A percentile compares a stretch with the other conserved stretches of the same genome.
Conservation (phyloP, 2,113 vertebrate genomes). For the Colaptes auratus region DNA sequence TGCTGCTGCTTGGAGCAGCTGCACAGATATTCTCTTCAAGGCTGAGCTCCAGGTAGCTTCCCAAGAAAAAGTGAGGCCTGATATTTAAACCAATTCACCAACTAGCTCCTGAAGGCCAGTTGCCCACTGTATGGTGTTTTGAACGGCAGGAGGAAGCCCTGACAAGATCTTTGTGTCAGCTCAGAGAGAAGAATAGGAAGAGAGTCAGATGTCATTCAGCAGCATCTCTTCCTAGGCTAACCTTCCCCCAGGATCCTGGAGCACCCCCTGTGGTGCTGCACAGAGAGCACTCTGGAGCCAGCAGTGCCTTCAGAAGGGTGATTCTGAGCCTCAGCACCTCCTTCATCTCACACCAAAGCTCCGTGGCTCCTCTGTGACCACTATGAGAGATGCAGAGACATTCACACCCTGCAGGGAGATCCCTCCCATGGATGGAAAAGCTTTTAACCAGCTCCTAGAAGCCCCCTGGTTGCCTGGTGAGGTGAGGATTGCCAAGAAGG, state of each 20-base stretch:
- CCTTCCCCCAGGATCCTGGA: neutral
- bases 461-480: neutral
- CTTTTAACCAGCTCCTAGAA: neutral
- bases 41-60: constrained; percentile 12
- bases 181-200: neutral
- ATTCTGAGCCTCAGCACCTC: neutral
- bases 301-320: neutral
- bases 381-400: neutral
- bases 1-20: neutral
- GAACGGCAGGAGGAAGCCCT: constrained; percentile 16
- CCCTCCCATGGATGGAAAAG: neutral
- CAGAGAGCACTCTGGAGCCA: neutral
- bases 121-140: neutral
- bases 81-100: constrained; percentile 48
- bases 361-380: accelerated
- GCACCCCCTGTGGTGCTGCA: accelerated
- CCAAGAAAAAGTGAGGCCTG: constrained; percentile 10
- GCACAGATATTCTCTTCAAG: constrained; percentile 46
- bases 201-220: accelerated
- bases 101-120: neutral
- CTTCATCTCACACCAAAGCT: neutral
- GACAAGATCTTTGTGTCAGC: neutral
- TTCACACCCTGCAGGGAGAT: neutral
- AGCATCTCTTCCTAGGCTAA: neutral
- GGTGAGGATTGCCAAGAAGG: neutral